Conservation (phyloP, 2,797 vertebrate species). For the Brachyalestes nurse region DNA sequence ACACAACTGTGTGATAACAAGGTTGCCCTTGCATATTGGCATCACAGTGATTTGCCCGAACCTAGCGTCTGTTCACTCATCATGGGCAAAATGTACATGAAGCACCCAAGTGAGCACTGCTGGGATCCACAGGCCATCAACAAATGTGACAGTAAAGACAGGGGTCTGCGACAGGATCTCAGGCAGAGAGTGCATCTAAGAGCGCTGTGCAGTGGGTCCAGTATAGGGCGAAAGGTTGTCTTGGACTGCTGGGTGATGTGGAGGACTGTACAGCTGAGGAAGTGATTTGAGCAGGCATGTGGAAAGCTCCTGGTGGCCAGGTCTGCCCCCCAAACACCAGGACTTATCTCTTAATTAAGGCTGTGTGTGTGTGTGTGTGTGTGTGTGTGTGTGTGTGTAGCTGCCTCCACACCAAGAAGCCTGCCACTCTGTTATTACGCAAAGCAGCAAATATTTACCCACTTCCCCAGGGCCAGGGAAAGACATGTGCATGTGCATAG, state of each 20-base stretch:
- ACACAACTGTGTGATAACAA: conserved; percentile 23
- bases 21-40: neutral
- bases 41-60: conserved; percentile 21
- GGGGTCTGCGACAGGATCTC: neutral
- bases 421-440: conserved; percentile 44
- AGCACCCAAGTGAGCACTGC: neutral
- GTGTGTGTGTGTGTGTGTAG: conserved; percentile 9
- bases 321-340: conserved; percentile 33
- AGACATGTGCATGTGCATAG: conserved; percentile 55
- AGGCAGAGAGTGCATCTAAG: neutral
- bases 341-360: conserved; percentile 58
- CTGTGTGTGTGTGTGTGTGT: too few relatives aligned
- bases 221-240: neutral
- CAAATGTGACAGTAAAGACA: conserved; percentile 6
- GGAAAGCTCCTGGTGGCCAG: conserved; percentile 32
- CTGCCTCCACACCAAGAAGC: conserved; percentile 21
- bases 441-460: conserved; percentile 58
- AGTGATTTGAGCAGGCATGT: conserved; percentile 42
- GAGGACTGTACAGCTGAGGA: neutral
- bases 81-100: neutral
- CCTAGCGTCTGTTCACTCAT: neutral
- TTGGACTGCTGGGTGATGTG: neutral
- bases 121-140: conserved; percentile 18
- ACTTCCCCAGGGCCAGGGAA: conserved; percentile 22
- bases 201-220: neutral